These are phyloP conservation scores for Hetaerina titia DNA, from an alignment of 2,888 invertebrate species.

Conservation along the genomic window DNA sequence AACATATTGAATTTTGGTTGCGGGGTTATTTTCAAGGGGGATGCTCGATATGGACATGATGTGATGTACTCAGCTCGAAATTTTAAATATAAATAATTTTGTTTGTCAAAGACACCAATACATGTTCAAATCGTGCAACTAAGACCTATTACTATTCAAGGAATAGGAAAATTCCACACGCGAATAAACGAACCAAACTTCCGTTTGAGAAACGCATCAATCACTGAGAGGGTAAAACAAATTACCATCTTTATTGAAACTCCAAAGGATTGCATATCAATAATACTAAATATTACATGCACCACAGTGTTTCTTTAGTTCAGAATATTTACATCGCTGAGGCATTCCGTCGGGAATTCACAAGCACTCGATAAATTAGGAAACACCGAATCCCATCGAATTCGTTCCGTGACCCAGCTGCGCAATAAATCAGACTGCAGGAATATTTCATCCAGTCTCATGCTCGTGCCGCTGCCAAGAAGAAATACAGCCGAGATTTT, in stretches of 20 bases:
- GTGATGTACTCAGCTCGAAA: no score
- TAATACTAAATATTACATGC: background rate
- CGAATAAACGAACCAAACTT: background rate
- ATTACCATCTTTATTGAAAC: background rate
- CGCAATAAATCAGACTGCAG: background rate
- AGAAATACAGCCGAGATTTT: slow-evolving; percentile 58
- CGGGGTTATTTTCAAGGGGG: no score
- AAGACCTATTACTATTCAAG: no score
- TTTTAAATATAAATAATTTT: no score
- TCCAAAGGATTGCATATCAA: slow-evolving; percentile 8
- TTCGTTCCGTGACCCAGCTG: slow-evolving; percentile 16
- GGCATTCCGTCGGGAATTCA: background rate
- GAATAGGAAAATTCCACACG: background rate
- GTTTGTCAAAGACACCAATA: no score
- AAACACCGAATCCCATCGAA: slow-evolving; percentile 41
- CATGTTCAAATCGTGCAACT: no score
- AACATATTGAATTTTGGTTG: no score
- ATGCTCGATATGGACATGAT: no score
- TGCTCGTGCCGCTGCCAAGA: background rate
- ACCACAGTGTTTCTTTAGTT: background rate
- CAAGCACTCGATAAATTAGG: background rate
- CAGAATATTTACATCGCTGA: background rate
- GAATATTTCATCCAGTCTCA: background rate
- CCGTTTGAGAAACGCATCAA: background rate
- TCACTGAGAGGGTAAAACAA: background rate